Evolutionary conservation across 1,140 invertebrate genomes (phyloP).

Genomic region (Papilio polytes): DNA sequence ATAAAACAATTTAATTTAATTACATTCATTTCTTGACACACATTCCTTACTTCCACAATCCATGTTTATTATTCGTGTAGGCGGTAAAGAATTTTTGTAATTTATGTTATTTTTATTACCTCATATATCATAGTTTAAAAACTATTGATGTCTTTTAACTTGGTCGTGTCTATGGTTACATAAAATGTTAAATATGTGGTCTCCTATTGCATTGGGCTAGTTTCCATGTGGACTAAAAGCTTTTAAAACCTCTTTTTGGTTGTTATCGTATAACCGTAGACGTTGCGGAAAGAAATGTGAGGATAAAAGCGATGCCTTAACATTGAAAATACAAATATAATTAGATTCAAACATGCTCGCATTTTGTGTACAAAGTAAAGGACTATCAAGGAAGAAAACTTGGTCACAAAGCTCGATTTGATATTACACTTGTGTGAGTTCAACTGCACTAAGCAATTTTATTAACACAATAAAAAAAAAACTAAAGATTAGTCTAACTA

Average conservation of each 20-base stretch:
- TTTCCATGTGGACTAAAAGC: neutral
- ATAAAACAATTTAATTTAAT: conserved; percentile 11
- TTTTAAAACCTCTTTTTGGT: neutral
- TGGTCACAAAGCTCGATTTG: neutral
- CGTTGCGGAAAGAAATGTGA: neutral
- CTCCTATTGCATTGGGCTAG: neutral
- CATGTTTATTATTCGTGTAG: neutral
- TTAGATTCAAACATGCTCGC: neutral
- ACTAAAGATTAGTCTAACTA: no score
- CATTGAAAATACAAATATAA: neutral
- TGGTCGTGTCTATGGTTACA: neutral
- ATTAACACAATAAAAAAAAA: neutral
- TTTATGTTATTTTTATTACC: neutral
- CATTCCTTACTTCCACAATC: neutral
- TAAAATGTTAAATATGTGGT: no score
- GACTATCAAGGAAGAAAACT: neutral
- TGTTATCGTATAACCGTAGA: neutral
- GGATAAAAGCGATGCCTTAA: neutral
- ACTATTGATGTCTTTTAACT: neutral
- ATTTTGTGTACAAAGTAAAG: neutral
- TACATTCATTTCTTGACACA: conserved; percentile 5
- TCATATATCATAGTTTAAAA: neutral
- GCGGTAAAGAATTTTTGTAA: neutral
- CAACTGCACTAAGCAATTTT: neutral
- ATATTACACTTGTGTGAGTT: neutral